Evolutionary conservation across 1,140 invertebrate species (phyloP), one percentile per base, ranked within the genome.

Genomic region (Campoletis sonorensis): DNA sequence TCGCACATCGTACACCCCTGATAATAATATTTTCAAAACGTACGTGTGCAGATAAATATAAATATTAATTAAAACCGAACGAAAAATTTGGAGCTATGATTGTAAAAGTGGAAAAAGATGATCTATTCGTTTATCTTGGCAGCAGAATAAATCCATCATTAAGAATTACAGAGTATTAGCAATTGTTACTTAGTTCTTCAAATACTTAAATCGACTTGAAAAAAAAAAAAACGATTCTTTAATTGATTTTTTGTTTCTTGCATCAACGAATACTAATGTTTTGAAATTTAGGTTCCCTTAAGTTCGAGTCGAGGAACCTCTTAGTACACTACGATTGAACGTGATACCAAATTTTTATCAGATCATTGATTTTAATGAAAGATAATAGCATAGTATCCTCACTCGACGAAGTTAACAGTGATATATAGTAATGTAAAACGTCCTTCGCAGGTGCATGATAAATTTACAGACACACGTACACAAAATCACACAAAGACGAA

Each of bases 381-480:
- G 51, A 54, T 54, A 18, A 54, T n/a, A 54, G 4, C 51, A n/a
- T 54, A 64, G 61, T 64, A 64, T 64, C 61, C 61, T 64, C 23
- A 64, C 61, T 64, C 23, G 51, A 54, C 51, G 51, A 64, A 64
- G 61, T 64, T 64, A 64, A 26, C 23, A 64, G 61, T 64, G 61
- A 64, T 64, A 64, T 23, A n/a, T 64, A 54, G 51, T 64, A 64
- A 26, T 64, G 4, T 64, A 64, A 64, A 64, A 64, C 61, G 61
- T 64, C 61, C 61, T 64, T 16, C 27, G 61, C 23, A 64, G 61
- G 61, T 64, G 61, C 61, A 64, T 64, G 23, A 10, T 23, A 64
- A 64, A 64, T 64, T 23, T 26, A 26, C 61, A 1, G 21, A 64
- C 61, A 26, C 23, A 64, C 11, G 27, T 18, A 54, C 10, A 54